These are phyloP conservation scores for Myioborus miniatus DNA, from an alignment of 2,797 vertebrate genomes.

Conservation along the genomic window DNA sequence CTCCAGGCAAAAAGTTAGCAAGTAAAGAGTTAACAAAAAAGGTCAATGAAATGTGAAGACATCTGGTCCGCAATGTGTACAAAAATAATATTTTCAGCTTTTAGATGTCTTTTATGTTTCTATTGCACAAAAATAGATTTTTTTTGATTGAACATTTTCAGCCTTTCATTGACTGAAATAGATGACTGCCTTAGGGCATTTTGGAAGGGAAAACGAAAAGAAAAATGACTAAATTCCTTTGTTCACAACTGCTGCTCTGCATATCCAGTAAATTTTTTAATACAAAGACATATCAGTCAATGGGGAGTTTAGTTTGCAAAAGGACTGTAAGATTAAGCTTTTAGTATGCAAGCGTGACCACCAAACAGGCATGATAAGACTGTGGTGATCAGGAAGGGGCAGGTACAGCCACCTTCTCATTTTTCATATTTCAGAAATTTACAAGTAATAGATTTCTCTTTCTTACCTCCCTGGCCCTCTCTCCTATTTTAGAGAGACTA, in stretches of 20 bases:
- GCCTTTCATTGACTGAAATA: conserved; percentile 61
- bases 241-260: conserved; percentile 17
- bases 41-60: conserved; percentile 60
- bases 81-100: conserved; percentile 56
- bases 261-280: conserved; percentile 10
- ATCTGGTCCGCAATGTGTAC: conserved; percentile 49
- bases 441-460: background rate
- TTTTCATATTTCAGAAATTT: background rate
- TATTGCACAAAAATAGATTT: conserved; percentile 57
- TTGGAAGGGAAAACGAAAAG: conserved; percentile 53
- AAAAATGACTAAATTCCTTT: conserved; percentile 10
- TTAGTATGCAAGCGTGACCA: background rate
- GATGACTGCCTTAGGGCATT: conserved; percentile 67
- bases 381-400: background rate
- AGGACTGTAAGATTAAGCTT: background rate
- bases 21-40: conserved; percentile 66
- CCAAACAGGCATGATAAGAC: background rate
- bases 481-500: too few species aligned
- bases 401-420: background rate
- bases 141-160: conserved; percentile 68
- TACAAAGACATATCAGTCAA: background rate
- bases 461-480: too few species aligned
- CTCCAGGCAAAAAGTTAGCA: conserved; percentile 59
- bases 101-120: conserved; percentile 62
- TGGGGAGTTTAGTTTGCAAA: background rate